Evolutionary conservation across 2,113 vertebrate species (phyloP), one percentile per base, ranked within the genome.

Genomic region (Thalassarche chlororhynchos): DNA sequence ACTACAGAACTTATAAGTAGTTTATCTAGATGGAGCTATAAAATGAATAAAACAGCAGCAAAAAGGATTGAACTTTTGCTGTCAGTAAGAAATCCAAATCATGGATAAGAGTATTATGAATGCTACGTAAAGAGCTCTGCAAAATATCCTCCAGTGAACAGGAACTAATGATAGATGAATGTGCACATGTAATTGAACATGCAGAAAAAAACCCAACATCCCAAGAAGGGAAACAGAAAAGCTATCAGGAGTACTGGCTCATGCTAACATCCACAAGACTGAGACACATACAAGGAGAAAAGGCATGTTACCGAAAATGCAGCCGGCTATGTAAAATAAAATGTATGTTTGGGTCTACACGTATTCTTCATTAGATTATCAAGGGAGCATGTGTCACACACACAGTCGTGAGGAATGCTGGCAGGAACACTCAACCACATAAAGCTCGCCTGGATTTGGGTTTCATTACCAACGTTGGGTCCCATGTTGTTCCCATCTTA

Each of bases 121-220:
- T 76, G 61, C 91, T 61, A 57, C 12, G 5, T 78, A 97, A 97
- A 90, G 84, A 87, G 61, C 75, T 87, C 80, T 89, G 58, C 58
- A 69, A 91, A 97, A 93, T 78, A 87, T 64, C 90, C 75, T 96
- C 79, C 84, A 77, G 79, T 87, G 93, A 95, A 90, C 93, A 86
- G 94, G 84, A 98, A 86, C 88, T 95, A 97, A 97, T 81, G 89
- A 89, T 5, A 95, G 95, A 86, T 91, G 96, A 96, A 97, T 81
- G 91, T 72, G 72, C 79, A 84, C 74, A 90, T 60, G 86, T 88
- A 96, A 96, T 49, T 96, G 94, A 95, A 97, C 83, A 90, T 62
- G 79, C 69, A 85, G 85, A 66, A 89, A 79, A 72, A 81, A 81
- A 86, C 72, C 82, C 92, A 91, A 86, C 81, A 94, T 96, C 85